These are phyloP conservation scores for Burhinus bistriatus DNA, from an alignment of 2,113 vertebrate species.

Conservation along the genomic window DNA sequence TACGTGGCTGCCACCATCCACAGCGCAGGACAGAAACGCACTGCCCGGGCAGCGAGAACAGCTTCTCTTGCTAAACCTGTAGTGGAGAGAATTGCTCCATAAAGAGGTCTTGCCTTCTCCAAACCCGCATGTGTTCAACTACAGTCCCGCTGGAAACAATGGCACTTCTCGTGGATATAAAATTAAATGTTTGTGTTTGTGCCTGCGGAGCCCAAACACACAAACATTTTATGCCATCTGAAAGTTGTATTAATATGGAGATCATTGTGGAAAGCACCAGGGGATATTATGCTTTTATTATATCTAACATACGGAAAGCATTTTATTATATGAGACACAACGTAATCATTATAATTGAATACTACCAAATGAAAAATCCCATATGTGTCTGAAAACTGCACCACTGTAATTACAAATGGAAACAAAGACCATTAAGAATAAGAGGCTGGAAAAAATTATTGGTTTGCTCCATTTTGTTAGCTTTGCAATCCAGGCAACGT, in stretches of 20 bases:
- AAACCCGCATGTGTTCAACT: too few relatives aligned
- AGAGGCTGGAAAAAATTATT: neutral
- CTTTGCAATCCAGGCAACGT: neutral
- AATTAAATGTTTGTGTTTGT: neutral
- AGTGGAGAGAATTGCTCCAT: neutral
- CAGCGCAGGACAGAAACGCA: neutral
- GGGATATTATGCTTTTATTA: neutral
- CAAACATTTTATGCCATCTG: neutral
- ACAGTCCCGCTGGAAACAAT: neutral
- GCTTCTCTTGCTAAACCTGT: neutral
- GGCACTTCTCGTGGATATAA: rapidly evolving
- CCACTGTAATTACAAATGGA: neutral
- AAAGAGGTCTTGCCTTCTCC: neutral
- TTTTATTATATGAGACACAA: neutral
- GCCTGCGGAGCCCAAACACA: neutral
- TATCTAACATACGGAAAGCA: neutral
- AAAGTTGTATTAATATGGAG: neutral
- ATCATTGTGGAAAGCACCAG: neutral
- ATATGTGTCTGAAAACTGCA: neutral
- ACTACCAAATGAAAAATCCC: neutral
- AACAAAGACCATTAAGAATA: neutral
- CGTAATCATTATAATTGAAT: neutral
- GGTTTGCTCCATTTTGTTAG: neutral
- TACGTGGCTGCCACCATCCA: rapidly evolving
- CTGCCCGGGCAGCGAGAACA: too few relatives aligned